These are phyloP conservation scores for Epicampocera succincta DNA, from an alignment of 2,888 invertebrate species.

Conservation along the genomic window DNA sequence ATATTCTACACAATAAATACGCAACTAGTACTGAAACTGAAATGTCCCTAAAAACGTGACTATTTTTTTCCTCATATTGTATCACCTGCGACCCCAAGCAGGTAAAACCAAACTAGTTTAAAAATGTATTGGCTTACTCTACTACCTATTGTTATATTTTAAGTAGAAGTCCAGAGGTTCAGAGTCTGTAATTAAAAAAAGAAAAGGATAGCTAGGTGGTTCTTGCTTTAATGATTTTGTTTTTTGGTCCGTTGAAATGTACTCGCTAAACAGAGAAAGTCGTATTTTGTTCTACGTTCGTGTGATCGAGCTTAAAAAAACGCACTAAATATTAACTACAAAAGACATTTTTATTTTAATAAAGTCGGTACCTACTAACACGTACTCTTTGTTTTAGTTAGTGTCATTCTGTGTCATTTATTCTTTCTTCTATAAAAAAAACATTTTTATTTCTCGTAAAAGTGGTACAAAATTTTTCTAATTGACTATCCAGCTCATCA, in stretches of 20 bases:
- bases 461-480: constrained; percentile 26
- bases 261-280: too few relatives aligned
- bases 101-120: neutral
- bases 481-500: too few relatives aligned
- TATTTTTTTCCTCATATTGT: constrained; percentile 3
- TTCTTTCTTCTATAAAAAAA: constrained; percentile 24
- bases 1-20: too few relatives aligned
- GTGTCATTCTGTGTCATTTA: too few relatives aligned
- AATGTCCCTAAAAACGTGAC: too few relatives aligned
- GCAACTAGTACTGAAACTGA: too few relatives aligned
- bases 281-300: constrained; percentile 28
- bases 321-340: constrained; percentile 24
- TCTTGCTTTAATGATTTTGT: constrained; percentile 5
- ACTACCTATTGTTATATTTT: constrained; percentile 8
- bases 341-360: too few relatives aligned
- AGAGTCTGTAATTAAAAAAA: constrained; percentile 8
- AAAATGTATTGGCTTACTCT: too few relatives aligned
- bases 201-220: constrained; percentile 11
- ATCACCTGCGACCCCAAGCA: neutral
- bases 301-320: constrained; percentile 32
- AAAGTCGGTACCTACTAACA: too few relatives aligned
- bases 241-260: too few relatives aligned
- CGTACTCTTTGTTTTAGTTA: constrained; percentile 22
- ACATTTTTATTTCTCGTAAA: too few relatives aligned
- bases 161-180: constrained; percentile 12